phyloP scores from a whole-genome alignment of 2,113 vertebrate species.

The Ageneiosus marmoratus region DNA sequence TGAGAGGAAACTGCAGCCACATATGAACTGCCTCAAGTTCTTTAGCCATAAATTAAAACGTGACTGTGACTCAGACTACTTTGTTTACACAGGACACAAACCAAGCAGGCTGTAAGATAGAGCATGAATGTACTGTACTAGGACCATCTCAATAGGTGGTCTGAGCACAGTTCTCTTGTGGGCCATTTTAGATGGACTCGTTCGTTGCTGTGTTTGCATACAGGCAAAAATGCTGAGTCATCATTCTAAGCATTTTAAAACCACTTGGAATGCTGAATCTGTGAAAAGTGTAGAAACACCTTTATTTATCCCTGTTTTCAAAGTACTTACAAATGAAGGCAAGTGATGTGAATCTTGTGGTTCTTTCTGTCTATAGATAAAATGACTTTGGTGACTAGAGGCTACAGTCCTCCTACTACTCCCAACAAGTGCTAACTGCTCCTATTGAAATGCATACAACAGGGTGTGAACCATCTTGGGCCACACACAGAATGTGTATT shows the following conservation, averaged over 20 bases:
- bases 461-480: constrained; percentile 10
- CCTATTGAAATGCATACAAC: constrained; percentile 17
- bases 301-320: not conserved
- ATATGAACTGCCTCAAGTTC: not conserved
- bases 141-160: not conserved
- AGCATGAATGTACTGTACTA: not conserved
- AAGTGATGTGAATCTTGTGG: not conserved
- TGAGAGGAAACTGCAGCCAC: not conserved
- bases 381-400: not conserved
- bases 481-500: constrained; percentile 43
- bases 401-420: not conserved
- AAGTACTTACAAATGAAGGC: not conserved
- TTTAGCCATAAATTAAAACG: constrained; percentile 3
- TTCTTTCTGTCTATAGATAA: not conserved
- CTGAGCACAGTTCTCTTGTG: not conserved
- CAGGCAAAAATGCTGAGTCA: not conserved
- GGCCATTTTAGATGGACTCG: not conserved
- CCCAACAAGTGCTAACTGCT: not conserved
- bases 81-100: not conserved
- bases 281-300: not conserved
- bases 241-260: not conserved
- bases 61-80: not conserved
- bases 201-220: not conserved
- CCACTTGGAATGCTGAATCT: not conserved
- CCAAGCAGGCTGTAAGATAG: constrained; percentile 2